phyloP scores from a whole-genome alignment of 2,113 vertebrate species.

The Tetrax tetrax region DNA sequence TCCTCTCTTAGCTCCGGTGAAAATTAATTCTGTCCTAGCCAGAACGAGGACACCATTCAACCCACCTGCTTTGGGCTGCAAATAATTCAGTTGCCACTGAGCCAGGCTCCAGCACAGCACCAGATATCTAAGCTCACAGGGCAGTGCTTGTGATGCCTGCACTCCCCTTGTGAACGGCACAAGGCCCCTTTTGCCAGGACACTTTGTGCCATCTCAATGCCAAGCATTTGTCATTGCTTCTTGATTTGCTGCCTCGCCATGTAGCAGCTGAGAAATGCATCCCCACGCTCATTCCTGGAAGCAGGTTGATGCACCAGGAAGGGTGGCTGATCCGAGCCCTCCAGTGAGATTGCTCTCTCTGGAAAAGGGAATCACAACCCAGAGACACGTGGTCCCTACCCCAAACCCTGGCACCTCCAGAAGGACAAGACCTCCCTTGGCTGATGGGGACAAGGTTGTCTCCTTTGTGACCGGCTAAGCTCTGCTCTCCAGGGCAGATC shows the following conservation, averaged over 20 bases:
- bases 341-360: not conserved
- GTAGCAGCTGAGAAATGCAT: fast-evolving
- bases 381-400: fast-evolving
- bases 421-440: not conserved
- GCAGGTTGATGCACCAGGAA: not conserved
- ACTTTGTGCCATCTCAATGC: not conserved
- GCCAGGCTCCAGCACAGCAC: fast-evolving
- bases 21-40: too few relatives aligned
- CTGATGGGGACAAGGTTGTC: not conserved
- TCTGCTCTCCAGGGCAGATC: not conserved
- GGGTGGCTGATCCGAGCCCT: not conserved
- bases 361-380: not conserved
- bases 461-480: not conserved
- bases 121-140: not conserved
- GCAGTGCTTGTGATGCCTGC: not conserved
- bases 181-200: not conserved
- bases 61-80: fast-evolving
- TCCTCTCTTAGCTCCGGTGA: too few relatives aligned
- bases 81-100: fast-evolving
- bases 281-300: constrained; percentile 3
- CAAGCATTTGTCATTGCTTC: not conserved
- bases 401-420: not conserved
- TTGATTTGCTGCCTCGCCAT: not conserved
- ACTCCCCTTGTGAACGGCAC: not conserved
- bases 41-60: not conserved